phyloP scores from a whole-genome alignment of 2,797 vertebrate species.

The Malacoraja senta region DNA sequence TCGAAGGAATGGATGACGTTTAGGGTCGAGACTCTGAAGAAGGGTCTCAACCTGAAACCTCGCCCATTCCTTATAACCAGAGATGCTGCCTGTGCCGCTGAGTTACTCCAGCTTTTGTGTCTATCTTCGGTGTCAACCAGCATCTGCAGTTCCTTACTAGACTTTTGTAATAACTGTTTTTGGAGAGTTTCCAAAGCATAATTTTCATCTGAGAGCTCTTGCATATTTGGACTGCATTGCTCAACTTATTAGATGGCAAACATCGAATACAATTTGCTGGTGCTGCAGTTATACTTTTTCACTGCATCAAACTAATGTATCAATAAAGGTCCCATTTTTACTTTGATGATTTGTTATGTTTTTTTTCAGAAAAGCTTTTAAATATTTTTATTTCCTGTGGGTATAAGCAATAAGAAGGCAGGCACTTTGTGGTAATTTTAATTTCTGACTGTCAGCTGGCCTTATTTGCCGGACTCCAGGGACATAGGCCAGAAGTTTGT shows the following conservation, averaged over 20 bases:
- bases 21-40: too few species aligned
- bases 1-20: too few species aligned
- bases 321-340: conserved; percentile 4
- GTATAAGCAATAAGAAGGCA: conserved; percentile 14
- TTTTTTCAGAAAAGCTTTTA: conserved; percentile 10
- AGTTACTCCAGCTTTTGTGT: too few species aligned
- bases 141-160: too few species aligned
- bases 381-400: conserved; percentile 22
- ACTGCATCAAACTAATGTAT: conserved; percentile 12
- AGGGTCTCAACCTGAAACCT: too few species aligned
- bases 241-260: conserved; percentile 25
- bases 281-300: background rate
- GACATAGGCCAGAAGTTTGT: background rate
- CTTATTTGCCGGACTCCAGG: background rate
- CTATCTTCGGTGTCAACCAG: too few species aligned
- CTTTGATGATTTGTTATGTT: background rate
- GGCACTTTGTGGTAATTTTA: conserved; percentile 13
- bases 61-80: too few species aligned
- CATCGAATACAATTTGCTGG: conserved; percentile 21
- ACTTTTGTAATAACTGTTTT: background rate
- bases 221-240: background rate
- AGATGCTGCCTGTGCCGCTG: too few species aligned
- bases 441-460: background rate
- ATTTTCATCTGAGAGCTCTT: background rate
- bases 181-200: conserved; percentile 6